A percentile compares a stretch with the other conserved stretches of the same genome.
These are phyloP conservation scores for Escarpia spicata DNA, from an alignment of 2,888 invertebrate species.

Conservation along the genomic window DNA sequence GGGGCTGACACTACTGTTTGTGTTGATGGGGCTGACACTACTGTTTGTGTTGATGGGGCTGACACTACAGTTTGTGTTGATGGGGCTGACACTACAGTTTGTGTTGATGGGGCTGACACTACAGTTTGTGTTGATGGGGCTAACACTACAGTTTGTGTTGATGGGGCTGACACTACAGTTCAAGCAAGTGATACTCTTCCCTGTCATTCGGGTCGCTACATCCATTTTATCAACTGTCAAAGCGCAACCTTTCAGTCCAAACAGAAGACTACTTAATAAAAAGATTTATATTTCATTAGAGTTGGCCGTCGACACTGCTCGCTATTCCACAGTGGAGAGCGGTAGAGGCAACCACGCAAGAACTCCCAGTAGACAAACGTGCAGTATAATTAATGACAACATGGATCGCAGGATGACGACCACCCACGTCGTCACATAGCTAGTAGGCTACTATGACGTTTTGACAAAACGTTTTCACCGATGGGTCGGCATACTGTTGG, in stretches of 20 bases:
- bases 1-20: neutral
- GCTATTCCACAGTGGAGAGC: neutral
- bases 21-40: neutral
- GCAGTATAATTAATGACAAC: neutral
- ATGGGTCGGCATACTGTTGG: neutral
- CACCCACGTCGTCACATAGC: neutral
- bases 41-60: too few species aligned
- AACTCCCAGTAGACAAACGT: neutral
- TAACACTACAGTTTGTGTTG: too few species aligned
- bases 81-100: too few species aligned
- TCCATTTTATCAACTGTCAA: neutral
- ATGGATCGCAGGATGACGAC: neutral
- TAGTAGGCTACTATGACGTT: neutral
- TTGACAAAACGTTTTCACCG: neutral
- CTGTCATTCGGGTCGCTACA: neutral
- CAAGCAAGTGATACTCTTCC: neutral
- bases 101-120: too few species aligned
- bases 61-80: neutral
- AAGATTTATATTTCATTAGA: constrained; percentile 13
- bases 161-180: neutral
- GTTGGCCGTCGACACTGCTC: neutral
- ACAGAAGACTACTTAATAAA: neutral
- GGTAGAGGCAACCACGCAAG: neutral
- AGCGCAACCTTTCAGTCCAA: neutral
- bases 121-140: too few species aligned